phyloP scores from a whole-genome alignment of 2,888 invertebrate genomes.

The Drosophila paramelanica region DNA sequence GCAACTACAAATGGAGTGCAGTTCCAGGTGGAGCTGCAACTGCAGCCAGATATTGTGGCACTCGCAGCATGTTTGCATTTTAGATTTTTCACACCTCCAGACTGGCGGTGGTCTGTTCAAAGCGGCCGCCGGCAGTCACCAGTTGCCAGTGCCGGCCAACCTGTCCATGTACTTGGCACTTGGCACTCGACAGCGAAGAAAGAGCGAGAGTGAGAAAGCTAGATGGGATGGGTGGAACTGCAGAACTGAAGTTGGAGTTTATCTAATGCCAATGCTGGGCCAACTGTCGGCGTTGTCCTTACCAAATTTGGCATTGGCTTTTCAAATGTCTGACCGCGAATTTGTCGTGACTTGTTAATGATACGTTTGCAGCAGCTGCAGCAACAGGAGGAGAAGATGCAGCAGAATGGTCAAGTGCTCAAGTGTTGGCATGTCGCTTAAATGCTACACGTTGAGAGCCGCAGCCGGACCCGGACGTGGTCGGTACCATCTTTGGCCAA shows the following conservation, averaged over 20 bases:
- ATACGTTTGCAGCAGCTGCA: conserved; percentile 63
- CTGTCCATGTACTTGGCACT: conserved; percentile 63
- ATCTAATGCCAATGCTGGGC: conserved; percentile 68
- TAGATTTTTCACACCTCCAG: conserved; percentile 78
- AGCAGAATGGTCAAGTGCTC: conserved; percentile 50
- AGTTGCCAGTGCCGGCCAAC: conserved; percentile 42
- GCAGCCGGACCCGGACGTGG: conserved; percentile 6
- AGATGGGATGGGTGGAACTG: conserved; percentile 5
- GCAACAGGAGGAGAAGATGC: not conserved
- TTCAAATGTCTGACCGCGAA: conserved; percentile 78
- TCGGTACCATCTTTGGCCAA: conserved; percentile 73
- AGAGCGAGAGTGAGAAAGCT: not conserved
- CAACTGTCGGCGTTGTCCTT: conserved; percentile 60
- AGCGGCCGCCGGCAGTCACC: conserved; percentile 69
- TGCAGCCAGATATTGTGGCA: conserved; percentile 25
- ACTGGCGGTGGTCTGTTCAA: conserved; percentile 73
- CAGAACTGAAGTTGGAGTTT: conserved; percentile 52
- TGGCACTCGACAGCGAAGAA: conserved; percentile 56
- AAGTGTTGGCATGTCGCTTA: conserved; percentile 80
- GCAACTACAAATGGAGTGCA: conserved; percentile 77
- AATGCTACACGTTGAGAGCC: conserved; percentile 54
- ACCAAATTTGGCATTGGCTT: conserved; percentile 76
- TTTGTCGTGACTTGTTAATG: conserved; percentile 84
- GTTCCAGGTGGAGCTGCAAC: conserved; percentile 23
- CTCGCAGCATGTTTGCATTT: conserved; percentile 73